These are phyloP conservation scores for Syncerus caffer DNA, from an alignment of 2,797 vertebrate genomes.

Conservation along the genomic window DNA sequence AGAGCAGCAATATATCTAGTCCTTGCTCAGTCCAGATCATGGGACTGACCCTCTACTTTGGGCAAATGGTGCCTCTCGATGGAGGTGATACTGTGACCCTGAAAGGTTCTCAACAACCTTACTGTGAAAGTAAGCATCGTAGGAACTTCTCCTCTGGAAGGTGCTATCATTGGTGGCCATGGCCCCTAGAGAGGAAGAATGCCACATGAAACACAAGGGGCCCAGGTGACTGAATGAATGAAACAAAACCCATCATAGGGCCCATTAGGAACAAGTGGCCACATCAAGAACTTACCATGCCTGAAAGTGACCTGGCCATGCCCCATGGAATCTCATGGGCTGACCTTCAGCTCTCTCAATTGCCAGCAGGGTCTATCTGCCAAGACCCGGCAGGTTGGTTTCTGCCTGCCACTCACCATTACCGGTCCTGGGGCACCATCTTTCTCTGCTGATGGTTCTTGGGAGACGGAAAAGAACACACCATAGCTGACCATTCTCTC, in stretches of 20 bases:
- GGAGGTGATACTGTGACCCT: background rate
- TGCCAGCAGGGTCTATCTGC: background rate
- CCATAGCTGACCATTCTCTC: background rate
- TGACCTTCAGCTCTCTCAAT: background rate
- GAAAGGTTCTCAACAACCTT: background rate
- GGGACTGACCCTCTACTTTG: background rate
- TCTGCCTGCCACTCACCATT: background rate
- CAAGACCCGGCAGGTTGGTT: background rate
- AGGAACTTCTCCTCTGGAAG: background rate
- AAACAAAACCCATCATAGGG: background rate
- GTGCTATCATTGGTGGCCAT: background rate
- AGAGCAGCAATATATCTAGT: background rate
- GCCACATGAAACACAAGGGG: background rate
- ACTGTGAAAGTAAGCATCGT: background rate
- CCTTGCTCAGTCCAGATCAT: background rate
- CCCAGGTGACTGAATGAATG: accelerated
- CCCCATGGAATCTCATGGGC: background rate
- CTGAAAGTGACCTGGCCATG: background rate
- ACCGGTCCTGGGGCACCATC: background rate
- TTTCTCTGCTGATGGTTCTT: background rate
- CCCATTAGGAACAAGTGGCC: background rate
- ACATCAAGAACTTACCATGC: background rate
- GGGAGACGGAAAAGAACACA: background rate
- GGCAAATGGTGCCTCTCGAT: background rate
- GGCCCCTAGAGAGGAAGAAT: background rate